These are phyloP conservation scores for Harpegnathos saltator DNA, from an alignment of 1,140 invertebrate species.

Conservation along the genomic window DNA sequence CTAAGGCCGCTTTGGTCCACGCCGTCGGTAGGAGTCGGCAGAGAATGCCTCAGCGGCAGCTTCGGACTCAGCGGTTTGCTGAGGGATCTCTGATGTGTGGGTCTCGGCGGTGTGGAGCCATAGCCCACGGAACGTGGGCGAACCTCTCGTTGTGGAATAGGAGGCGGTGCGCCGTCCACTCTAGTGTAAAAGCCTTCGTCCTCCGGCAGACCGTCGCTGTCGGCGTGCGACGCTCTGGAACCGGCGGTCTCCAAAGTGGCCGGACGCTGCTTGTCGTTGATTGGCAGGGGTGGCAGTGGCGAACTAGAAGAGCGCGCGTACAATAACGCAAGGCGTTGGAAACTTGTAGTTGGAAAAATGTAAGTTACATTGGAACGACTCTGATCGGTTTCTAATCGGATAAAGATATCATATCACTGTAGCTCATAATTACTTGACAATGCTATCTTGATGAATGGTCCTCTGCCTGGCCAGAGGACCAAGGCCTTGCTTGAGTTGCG, in stretches of 20 bases:
- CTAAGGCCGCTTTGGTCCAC: conserved; percentile 83
- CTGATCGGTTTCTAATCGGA: too few relatives aligned
- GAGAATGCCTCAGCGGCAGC: conserved; percentile 85
- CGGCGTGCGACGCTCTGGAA: conserved; percentile 79
- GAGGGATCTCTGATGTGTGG: conserved; percentile 87
- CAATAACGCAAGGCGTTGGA: not conserved
- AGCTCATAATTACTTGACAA: conserved; percentile 90
- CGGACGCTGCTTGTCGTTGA: conserved; percentile 86
- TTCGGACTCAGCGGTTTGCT: conserved; percentile 88
- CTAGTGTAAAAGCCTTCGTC: conserved; percentile 84
- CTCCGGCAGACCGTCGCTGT: conserved; percentile 79
- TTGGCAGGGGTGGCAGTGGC: conserved; percentile 90
- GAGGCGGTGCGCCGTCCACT: conserved; percentile 85
- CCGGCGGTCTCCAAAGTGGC: conserved; percentile 78
- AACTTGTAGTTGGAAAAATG: not conserved
- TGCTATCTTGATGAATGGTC: conserved; percentile 88
- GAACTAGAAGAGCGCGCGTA: conserved; percentile 84
- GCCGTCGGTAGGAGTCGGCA: conserved; percentile 84
- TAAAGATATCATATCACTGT: too few relatives aligned
- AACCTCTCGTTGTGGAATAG: conserved; percentile 87
- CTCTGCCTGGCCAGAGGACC: conserved; percentile 89
- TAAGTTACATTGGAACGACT: not conserved
- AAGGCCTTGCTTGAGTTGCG: conserved; percentile 91
- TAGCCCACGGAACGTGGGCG: conserved; percentile 87
- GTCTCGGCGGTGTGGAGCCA: conserved; percentile 86